Evolutionary conservation across 2,113 vertebrate genomes (phyloP).

Genomic region (Phycodurus eques): DNA sequence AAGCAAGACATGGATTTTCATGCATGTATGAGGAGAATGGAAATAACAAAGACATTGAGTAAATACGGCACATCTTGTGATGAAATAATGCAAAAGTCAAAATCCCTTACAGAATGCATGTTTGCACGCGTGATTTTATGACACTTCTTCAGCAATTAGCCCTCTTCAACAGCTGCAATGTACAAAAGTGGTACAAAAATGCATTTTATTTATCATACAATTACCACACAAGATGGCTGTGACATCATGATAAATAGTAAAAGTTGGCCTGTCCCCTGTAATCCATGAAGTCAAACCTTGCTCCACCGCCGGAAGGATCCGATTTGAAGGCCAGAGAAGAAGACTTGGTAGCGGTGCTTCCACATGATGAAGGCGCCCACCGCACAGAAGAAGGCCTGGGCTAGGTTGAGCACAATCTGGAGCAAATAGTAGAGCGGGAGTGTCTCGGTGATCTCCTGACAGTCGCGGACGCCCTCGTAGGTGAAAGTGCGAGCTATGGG

Average conservation of each 20-base stretch:
- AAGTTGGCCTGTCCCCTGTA: conserved; percentile 8
- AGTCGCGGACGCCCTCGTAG: conserved; percentile 79
- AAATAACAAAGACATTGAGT: not conserved
- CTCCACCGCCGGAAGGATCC: conserved; percentile 68
- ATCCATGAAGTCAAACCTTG: conserved; percentile 71
- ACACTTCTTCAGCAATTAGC: not conserved
- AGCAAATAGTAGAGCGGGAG: conserved; percentile 83
- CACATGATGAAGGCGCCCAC: conserved; percentile 88
- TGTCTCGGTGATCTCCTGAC: conserved; percentile 72
- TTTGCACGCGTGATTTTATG: not conserved
- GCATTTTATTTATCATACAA: conserved; percentile 25
- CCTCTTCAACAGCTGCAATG: not conserved
- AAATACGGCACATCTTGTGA: not conserved
- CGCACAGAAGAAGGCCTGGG: conserved; percentile 81
- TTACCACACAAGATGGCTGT: conserved; percentile 20
- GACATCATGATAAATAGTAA: conserved; percentile 20
- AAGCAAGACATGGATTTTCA: not conserved
- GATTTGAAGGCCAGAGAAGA: conserved; percentile 82
- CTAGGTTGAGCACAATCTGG: conserved; percentile 86
- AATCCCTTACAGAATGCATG: not conserved
- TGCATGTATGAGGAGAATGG: not conserved
- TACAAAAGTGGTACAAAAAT: conserved; percentile 58
- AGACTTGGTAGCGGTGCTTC: conserved; percentile 95
- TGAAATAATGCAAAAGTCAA: not conserved
- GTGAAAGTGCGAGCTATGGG: conserved; percentile 84